phyloP scores from a whole-genome alignment of 2,888 invertebrate genomes.

The Euzophera pinguis region DNA sequence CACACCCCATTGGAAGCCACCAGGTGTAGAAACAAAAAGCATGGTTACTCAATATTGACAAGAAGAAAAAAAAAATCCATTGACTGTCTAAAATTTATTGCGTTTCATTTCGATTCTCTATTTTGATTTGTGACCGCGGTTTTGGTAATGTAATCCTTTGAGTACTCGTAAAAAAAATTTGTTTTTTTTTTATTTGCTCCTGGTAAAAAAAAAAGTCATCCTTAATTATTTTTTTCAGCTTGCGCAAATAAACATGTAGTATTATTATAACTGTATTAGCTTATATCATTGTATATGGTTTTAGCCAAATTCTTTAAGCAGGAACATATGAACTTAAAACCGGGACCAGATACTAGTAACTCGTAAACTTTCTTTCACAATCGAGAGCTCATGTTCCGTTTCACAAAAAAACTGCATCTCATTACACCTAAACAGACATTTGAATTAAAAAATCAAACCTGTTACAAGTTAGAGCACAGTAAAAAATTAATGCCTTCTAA shows the following conservation, averaged over 20 bases:
- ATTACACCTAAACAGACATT: neutral
- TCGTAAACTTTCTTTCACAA: no score
- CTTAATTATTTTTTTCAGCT: no score
- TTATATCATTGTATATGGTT: no score
- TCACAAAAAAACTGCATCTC: no score
- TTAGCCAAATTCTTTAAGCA: no score
- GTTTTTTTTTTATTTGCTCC: neutral
- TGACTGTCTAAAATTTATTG: constrained; percentile 10
- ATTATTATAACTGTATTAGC: no score
- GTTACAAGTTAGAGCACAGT: neutral
- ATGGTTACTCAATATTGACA: neutral
- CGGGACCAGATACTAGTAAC: no score
- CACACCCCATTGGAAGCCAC: constrained; percentile 9
- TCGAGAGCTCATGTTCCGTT: no score
- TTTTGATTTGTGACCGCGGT: constrained; percentile 6
- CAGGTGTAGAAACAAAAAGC: constrained; percentile 12
- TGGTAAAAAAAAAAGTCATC: no score
- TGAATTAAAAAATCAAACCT: neutral
- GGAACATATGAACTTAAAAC: no score
- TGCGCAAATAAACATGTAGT: no score
- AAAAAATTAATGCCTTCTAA: neutral
- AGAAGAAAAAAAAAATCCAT: neutral
- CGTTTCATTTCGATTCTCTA: neutral
- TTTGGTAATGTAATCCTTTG: neutral
- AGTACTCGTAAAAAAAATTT: neutral